Conservation (phyloP, 2,888 invertebrate genomes). For the Drosophila helvetica region DNA sequence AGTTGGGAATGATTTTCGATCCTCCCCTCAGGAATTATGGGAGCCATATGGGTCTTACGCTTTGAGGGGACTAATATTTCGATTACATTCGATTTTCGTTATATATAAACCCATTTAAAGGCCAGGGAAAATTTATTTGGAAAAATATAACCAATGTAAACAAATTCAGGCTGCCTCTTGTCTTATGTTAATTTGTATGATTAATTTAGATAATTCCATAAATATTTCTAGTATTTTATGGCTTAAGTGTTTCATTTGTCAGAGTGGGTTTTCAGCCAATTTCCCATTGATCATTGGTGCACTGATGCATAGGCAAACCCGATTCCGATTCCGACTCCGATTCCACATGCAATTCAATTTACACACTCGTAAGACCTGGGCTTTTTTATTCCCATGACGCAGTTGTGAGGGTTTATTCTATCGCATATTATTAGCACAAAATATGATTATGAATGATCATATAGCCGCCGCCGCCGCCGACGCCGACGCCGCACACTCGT, state of each 20-base stretch:
- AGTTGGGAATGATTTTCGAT: no score
- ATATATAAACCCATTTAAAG: no score
- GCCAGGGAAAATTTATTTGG: no score
- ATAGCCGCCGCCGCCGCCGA: constrained; percentile 5
- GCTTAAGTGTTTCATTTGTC: not conserved
- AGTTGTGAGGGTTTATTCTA: constrained; percentile 17
- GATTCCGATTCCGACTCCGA: not conserved
- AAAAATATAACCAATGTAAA: no score
- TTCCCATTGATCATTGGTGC: constrained; percentile 16
- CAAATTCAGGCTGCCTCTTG: no score
- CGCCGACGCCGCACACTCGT: constrained; percentile 18
- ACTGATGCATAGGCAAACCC: not conserved
- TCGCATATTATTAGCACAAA: constrained; percentile 24
- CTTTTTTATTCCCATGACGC: constrained; percentile 25
- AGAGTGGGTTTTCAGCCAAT: not conserved
- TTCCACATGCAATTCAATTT: not conserved
- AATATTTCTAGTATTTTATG: no score
- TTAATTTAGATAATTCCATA: no score
- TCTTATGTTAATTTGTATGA: no score
- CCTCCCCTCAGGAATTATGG: no score
- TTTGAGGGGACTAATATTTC: no score
- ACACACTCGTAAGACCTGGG: constrained; percentile 7
- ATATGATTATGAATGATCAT: constrained; percentile 44
- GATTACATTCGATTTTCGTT: no score
- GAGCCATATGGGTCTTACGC: no score